phyloP scores from a whole-genome alignment of 2,113 vertebrate species.

The Trogon surrucura region DNA sequence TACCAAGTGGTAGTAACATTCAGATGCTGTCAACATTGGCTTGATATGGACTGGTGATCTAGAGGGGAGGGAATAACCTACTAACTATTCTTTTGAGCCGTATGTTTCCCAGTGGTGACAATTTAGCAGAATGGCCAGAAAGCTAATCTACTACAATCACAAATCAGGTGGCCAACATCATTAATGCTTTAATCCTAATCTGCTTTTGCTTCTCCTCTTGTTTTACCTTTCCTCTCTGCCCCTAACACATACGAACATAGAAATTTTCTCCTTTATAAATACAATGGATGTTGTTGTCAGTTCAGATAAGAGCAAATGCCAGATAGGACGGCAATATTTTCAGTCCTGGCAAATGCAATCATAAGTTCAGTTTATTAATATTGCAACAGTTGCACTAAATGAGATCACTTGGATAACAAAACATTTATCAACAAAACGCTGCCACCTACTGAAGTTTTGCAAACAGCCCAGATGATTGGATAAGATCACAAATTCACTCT shows the following conservation, averaged over 20 bases:
- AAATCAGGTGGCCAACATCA: not conserved
- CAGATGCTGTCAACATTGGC: not conserved
- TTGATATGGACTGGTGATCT: not conserved
- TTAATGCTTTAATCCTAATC: slow-evolving; percentile 14
- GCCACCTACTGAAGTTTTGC: slow-evolving; percentile 87
- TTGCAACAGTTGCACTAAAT: slow-evolving; percentile 83
- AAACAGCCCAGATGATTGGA: slow-evolving; percentile 83
- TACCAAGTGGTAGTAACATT: not conserved
- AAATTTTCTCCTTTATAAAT: slow-evolving; percentile 42
- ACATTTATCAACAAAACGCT: slow-evolving; percentile 87
- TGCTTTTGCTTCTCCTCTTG: not conserved
- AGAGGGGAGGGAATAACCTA: not conserved
- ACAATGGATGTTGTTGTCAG: slow-evolving; percentile 77
- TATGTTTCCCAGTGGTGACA: not conserved
- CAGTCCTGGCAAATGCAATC: slow-evolving; percentile 76
- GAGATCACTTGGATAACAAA: slow-evolving; percentile 84
- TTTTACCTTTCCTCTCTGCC: slow-evolving; percentile 27
- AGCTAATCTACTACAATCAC: slow-evolving; percentile 14
- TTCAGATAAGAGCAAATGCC: slow-evolving; percentile 78
- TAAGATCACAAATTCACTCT: slow-evolving; percentile 82
- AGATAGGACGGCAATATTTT: slow-evolving; percentile 78
- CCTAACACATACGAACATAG: not conserved
- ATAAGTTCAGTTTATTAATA: slow-evolving; percentile 86
- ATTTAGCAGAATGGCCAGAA: slow-evolving; percentile 7
- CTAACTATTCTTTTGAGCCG: not conserved